A percentile compares a stretch with the other conserved stretches of the same genome.
Conservation (phyloP, 2,113 vertebrate species). For the Corvus moneduloides region DNA sequence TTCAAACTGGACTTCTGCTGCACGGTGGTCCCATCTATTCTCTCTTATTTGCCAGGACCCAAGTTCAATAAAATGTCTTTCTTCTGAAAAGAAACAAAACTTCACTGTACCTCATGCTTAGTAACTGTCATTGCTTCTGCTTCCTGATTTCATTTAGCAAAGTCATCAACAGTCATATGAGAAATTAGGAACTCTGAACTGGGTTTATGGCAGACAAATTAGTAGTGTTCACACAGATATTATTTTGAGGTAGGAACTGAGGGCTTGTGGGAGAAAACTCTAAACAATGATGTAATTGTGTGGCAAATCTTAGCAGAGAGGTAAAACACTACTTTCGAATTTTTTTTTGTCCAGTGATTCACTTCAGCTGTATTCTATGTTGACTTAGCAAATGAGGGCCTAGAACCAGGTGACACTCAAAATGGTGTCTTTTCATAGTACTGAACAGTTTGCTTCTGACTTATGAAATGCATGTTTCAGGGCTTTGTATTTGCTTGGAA, state of each 20-base stretch:
- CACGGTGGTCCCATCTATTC: neutral
- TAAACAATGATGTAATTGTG: neutral
- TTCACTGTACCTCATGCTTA: neutral
- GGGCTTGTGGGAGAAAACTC: neutral
- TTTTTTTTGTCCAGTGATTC: neutral
- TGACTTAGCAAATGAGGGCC: neutral
- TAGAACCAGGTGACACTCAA: neutral
- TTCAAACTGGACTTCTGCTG: neutral
- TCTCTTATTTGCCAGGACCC: neutral
- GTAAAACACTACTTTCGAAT: neutral
- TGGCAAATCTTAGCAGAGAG: neutral
- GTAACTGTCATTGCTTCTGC: neutral
- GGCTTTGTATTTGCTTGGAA: neutral
- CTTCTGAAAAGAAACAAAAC: neutral
- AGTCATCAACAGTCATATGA: neutral
- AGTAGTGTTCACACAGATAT: neutral
- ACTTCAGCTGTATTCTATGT: neutral
- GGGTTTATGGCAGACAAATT: neutral
- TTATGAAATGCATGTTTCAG: neutral
- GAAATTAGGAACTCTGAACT: neutral
- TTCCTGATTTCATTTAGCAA: constrained; percentile 25
- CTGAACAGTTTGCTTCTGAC: neutral
- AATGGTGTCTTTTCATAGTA: neutral
- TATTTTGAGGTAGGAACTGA: neutral
- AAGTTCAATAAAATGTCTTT: neutral